phyloP scores from a whole-genome alignment of 2,888 invertebrate genomes.

The Eristalis pertinax region DNA sequence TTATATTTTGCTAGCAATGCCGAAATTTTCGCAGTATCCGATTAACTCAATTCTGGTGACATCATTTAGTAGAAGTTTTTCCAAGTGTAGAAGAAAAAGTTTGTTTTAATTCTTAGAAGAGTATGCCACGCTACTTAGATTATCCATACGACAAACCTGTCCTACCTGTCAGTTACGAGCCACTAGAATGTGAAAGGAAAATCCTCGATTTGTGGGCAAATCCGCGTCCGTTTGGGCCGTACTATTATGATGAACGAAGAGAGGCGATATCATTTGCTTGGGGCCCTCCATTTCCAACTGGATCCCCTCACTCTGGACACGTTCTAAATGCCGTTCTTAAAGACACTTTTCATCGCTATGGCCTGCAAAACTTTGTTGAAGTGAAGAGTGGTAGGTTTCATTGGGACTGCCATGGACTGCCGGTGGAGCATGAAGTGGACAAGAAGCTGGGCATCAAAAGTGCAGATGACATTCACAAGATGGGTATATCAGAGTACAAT shows the following conservation, averaged over 20 bases:
- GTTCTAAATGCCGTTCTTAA: conserved; percentile 97
- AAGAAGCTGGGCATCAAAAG: conserved; percentile 92
- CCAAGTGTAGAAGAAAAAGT: neutral
- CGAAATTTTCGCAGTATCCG: neutral
- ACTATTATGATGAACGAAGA: conserved; percentile 81
- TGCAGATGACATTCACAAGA: conserved; percentile 96
- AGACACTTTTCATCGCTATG: conserved; percentile 93
- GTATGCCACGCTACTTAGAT: neutral
- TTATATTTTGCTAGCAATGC: neutral
- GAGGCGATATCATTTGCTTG: conserved; percentile 93
- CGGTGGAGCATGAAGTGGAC: conserved; percentile 95
- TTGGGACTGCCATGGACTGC: conserved; percentile 98
- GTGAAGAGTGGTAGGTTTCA: conserved; percentile 95
- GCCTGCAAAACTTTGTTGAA: conserved; percentile 93
- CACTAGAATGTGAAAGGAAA: conserved; percentile 87
- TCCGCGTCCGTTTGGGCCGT: conserved; percentile 83
- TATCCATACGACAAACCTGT: conserved; percentile 5
- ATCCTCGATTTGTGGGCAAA: conserved; percentile 91
- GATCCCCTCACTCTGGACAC: conserved; percentile 98
- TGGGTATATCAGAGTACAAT: conserved; percentile 97
- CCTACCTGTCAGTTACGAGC: conserved; percentile 8
- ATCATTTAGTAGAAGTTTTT: neutral
- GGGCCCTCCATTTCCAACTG: conserved; percentile 98
- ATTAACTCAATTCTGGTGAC: neutral
- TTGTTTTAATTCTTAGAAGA: neutral